Evolutionary conservation across 1,140 invertebrate species (phyloP).

Genomic region (Leptinotarsa lineolata): DNA sequence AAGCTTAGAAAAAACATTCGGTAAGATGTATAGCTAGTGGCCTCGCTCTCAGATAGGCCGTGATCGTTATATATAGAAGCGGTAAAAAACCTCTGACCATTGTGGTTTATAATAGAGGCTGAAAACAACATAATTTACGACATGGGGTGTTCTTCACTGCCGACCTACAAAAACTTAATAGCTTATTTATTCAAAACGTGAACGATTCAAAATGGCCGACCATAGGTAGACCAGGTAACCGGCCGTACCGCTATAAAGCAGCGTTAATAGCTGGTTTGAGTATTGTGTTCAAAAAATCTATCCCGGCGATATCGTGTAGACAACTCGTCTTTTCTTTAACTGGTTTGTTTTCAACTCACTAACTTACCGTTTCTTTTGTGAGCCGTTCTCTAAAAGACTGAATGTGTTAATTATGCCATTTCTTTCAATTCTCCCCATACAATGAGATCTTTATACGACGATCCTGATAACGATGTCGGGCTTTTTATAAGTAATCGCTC

Average conservation of each 20-base stretch:
- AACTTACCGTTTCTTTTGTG: slow-evolving; percentile 12
- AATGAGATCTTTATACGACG: neutral
- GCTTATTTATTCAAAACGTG: slow-evolving; percentile 57
- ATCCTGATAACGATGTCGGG: neutral
- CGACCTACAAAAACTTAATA: slow-evolving; percentile 56
- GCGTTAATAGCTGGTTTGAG: slow-evolving; percentile 29
- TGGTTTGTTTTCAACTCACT: slow-evolving; percentile 19
- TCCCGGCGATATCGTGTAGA: slow-evolving; percentile 22
- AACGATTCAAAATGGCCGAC: slow-evolving; percentile 56
- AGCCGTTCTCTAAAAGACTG: neutral
- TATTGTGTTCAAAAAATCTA: slow-evolving; percentile 26
- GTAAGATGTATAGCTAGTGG: too few relatives aligned
- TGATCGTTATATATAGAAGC: slow-evolving; percentile 2
- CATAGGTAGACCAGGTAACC: slow-evolving; percentile 43
- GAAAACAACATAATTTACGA: slow-evolving; percentile 56
- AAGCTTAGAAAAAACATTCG: too few relatives aligned
- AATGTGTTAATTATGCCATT: slow-evolving; percentile 14
- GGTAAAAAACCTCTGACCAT: slow-evolving; percentile 22
- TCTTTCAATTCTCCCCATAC: neutral
- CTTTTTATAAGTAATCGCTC: too few relatives aligned
- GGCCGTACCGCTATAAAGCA: slow-evolving; percentile 36
- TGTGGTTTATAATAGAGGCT: slow-evolving; percentile 29
- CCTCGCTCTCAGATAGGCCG: too few relatives aligned
- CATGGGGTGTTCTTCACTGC: slow-evolving; percentile 43
- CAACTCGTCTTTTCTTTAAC: slow-evolving; percentile 19